Base-by-base conservation (phyloP, 2,888 invertebrate genomes). In the Rhimphoctona megacephalus region DNA sequence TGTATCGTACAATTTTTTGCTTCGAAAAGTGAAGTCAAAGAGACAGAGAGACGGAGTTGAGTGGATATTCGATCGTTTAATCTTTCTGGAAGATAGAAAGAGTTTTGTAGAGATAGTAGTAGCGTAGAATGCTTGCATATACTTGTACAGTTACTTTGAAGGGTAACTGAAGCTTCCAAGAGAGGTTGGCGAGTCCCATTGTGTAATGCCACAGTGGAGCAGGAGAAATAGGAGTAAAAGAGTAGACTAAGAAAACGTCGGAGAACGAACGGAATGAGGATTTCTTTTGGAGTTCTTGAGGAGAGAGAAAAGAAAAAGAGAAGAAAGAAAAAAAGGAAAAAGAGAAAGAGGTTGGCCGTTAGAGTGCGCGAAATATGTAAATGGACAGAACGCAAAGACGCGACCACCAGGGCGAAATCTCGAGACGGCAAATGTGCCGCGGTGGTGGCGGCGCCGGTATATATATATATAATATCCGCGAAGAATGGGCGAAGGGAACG, bases 361-460 rank as follows among this genome's bases (percentile, higher is more conserved):
- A 67, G 89, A 87, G 88, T 88, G 87, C 87, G 89, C 87, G 87
- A 90, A 89, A 90, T 90, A 90, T 90, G 90, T 89, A 90, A 90
- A 90, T 90, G 88, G 85, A 85, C 83, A 79, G 83, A 70, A 76
- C 82, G 85, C 86, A 86, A 85, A 86, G 87, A 85, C 83, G 83
- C 89, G 88, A 89, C 88, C 89, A 88, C 89, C 88, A 84, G 88
- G 89, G 89, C 88, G 87, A 90, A 91, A 90, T 90, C 90, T 90
- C 88, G 89, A 90, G 91, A 91, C 91, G 89, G 89, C 88, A 89
- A 91, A 90, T 89, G 90, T 89, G 87, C 86, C 88, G 83, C 81
- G 81, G 81, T 81, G 82, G 77, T 81, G 84, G 72, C 79, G 82
- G 61, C 83, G 83, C 78, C 80, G 79, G 52, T 78, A 79, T 86